Base-by-base conservation (phyloP, 2,888 invertebrate genomes). In the Drosophila nigricruria region DNA sequence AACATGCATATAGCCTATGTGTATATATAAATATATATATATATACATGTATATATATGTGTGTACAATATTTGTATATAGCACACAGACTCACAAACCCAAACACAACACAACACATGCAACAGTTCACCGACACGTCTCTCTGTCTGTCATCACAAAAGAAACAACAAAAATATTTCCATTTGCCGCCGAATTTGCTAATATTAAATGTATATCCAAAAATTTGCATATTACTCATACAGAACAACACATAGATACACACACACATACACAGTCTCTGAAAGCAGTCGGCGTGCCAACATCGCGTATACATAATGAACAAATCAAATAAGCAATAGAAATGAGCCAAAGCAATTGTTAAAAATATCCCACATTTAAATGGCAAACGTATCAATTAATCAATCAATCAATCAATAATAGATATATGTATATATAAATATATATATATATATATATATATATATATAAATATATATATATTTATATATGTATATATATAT, bases 61-160 rank as follows among this genome's bases (percentile, higher is more conserved):
- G 47, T 49, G 47, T 49, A 32, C 52, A 27, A 45, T 52, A 58
- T 65, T 45, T 70, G 30, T 63, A 73, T 66, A 60, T 38, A 64
- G 53, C 49, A 59, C 56, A 65, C 56, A 56, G 32, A 36, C 23
- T 62, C 42, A 74, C 40, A 68, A 60, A 60, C 50, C 49, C 27
- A 56, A 43, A 72, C 61, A 64, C 32, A 76, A 65, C 74, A 30
- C 25, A 25, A 30, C 25, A 25, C 30, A 78, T 70, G 87, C 87
- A 84, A 82, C 82, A 77, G 69, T 86, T 83, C 84, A 82, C 81
- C 79, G 74, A 77, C 75, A 70, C 78, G 84, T 70, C 70, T 83
- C 77, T 82, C 76, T 80, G 50, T 72, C 36, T 62, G 56, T 70
- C 47, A 52, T 50, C 40, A 43, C 59, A 56, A 75, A 45, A 52